Base-by-base conservation (phyloP, 2,888 invertebrate species). In the Erebia epiphron region DNA sequence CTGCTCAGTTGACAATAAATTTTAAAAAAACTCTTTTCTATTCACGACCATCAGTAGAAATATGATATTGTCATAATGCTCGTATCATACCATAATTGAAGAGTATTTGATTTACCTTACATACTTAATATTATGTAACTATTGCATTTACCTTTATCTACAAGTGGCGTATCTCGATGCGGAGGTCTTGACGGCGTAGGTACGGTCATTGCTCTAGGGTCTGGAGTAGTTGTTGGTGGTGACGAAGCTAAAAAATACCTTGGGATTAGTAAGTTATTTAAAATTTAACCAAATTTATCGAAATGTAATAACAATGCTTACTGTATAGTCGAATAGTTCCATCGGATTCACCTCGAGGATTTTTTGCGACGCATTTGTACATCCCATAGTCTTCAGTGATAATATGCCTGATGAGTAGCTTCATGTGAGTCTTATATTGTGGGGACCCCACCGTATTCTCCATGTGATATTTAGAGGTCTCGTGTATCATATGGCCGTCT, bases 291-390 rank as follows among this genome's bases (percentile, higher is more conserved):
- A 43, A 61, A 1, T 43, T 13, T 11, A 18, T 41, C 46, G 11
- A 46, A 62, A 13, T 18, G 13, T 62, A 21, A 13, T 13, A 62
- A 13, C 13, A 7, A 56, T 62, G 95, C 97, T 96, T 94, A 98
- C 98, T 96, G 89, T 98, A 98, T 76, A 98, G 94, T 79, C 97
- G 95, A 86, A 98, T 98, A 75, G 96, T 96, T 77, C 98, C 98
- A 89, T 98, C 98, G 63, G 98, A 98, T 87, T 98, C 97, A 75
- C 98, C 98, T 76, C 98, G 94, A 70, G 98, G 97, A 93, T 98
- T 98, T 91, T 98, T 98, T 73, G 98, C 97, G 35, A 97, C 95
- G 78, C 98, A 98, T 87, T 97, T 97, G 88, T 98, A 98, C 67
- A 96, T 97, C 35, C 97, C 98, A 84, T 97, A 98, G 89, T 98